Evolutionary conservation across 2,113 vertebrate species (phyloP).

Genomic region (Rhinoptilus africanus): DNA sequence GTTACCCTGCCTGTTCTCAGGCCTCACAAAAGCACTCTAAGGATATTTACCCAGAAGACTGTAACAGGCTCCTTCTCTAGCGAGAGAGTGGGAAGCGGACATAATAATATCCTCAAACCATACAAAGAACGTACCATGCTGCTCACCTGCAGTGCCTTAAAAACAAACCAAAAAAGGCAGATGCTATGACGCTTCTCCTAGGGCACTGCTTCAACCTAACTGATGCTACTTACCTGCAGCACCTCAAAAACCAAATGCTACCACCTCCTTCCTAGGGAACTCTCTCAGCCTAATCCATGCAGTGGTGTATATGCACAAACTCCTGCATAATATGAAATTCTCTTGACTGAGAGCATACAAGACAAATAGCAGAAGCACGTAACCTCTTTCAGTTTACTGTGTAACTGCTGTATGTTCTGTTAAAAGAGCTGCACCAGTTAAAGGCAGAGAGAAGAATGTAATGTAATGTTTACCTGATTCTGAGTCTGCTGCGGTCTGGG

Average conservation of each 20-base stretch:
- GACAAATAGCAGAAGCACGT: conserved; percentile 7
- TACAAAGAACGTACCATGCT: not conserved
- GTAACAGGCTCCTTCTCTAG: not conserved
- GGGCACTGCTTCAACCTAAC: not conserved
- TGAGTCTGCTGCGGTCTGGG: conserved; percentile 58
- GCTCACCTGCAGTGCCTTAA: not conserved
- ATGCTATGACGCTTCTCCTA: not conserved
- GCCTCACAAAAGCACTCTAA: not conserved
- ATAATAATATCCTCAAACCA: not conserved
- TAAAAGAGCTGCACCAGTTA: conserved; percentile 57
- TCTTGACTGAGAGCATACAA: not conserved
- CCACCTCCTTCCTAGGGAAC: not conserved
- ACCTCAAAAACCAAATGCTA: not conserved
- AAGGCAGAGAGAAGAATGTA: conserved; percentile 67
- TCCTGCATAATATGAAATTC: not conserved
- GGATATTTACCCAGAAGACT: not conserved
- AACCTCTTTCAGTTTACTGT: not conserved
- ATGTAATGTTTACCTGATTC: conserved; percentile 65
- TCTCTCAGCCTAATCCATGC: not conserved
- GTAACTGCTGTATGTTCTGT: not conserved
- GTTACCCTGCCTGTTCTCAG: not conserved
- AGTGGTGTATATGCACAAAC: not conserved
- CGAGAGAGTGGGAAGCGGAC: not conserved
- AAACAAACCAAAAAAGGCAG: not conserved
- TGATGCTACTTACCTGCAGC: conserved; percentile 23